These are phyloP conservation scores for Copsychus sechellarum DNA, from an alignment of 2,113 vertebrate species.

Conservation along the genomic window DNA sequence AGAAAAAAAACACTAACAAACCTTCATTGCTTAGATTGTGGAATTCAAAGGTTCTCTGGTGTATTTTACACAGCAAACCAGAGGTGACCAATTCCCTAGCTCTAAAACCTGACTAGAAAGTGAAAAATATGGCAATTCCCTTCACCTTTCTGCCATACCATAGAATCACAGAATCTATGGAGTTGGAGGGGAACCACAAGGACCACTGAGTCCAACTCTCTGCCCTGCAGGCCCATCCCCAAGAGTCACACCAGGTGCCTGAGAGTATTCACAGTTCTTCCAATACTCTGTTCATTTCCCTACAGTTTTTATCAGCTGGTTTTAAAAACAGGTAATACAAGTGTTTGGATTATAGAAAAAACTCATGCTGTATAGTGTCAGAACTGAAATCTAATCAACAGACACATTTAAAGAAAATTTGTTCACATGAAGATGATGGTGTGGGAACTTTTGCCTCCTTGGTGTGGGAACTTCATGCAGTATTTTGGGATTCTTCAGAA, in stretches of 20 bases:
- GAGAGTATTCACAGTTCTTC: background rate
- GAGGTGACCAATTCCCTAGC: background rate
- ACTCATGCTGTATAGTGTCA: background rate
- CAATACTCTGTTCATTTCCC: background rate
- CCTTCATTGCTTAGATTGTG: background rate
- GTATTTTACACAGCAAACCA: background rate
- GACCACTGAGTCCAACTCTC: background rate
- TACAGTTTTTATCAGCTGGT: background rate
- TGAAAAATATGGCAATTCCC: background rate
- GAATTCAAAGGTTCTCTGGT: background rate
- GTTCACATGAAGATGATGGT: background rate
- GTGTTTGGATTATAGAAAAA: background rate
- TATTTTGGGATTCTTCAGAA: conserved; percentile 7
- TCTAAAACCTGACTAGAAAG: background rate
- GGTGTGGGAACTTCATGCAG: background rate
- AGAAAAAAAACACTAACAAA: background rate
- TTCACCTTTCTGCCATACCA: background rate
- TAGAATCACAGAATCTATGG: background rate
- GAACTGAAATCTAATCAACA: background rate
- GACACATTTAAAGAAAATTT: background rate
- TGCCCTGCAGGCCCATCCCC: background rate
- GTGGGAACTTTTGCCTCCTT: background rate
- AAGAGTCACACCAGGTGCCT: background rate
- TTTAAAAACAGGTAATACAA: background rate
- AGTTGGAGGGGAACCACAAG: background rate